Evolutionary conservation across 2,888 invertebrate species (phyloP).

Genomic region (Drosophila austrosaltans): DNA sequence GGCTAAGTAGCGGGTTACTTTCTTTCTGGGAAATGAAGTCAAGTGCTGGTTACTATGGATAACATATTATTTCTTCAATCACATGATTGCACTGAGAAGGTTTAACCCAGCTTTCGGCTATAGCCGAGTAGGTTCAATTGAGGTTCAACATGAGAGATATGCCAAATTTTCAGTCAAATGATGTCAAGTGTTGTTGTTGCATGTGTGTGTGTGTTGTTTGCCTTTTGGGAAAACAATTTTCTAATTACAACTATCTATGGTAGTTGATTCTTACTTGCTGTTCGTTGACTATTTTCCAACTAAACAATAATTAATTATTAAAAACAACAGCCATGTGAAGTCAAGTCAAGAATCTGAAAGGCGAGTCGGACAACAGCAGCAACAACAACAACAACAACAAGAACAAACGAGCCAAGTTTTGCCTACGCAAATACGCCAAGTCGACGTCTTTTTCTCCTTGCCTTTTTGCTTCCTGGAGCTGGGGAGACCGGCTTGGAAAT

Average conservation of each 20-base stretch:
- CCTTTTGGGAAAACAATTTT: constrained; percentile 27
- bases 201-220: constrained; percentile 9
- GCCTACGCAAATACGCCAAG: constrained; percentile 76
- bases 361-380: constrained; percentile 13
- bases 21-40: constrained; percentile 65
- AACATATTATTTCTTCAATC: constrained; percentile 73
- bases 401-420: constrained; percentile 65
- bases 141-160: not conserved
- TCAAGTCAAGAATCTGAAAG: constrained; percentile 34
- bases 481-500: constrained; percentile 45
- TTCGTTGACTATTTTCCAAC: constrained; percentile 57
- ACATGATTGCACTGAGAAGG: constrained; percentile 63
- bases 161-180: constrained; percentile 18
- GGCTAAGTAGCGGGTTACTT: constrained; percentile 67
- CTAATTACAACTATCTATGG: constrained; percentile 47
- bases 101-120: constrained; percentile 45
- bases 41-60: constrained; percentile 58
- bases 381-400: constrained; percentile 15
- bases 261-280: constrained; percentile 49
- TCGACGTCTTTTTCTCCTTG: constrained; percentile 33
- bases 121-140: constrained; percentile 4
- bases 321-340: constrained; percentile 50
- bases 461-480: constrained; percentile 68
- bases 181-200: constrained; percentile 19
- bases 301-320: constrained; percentile 78